Evolutionary conservation across 2,888 invertebrate genomes (phyloP), one percentile per base, ranked within the genome.

Genomic region (Brachylomia viminalis): DNA sequence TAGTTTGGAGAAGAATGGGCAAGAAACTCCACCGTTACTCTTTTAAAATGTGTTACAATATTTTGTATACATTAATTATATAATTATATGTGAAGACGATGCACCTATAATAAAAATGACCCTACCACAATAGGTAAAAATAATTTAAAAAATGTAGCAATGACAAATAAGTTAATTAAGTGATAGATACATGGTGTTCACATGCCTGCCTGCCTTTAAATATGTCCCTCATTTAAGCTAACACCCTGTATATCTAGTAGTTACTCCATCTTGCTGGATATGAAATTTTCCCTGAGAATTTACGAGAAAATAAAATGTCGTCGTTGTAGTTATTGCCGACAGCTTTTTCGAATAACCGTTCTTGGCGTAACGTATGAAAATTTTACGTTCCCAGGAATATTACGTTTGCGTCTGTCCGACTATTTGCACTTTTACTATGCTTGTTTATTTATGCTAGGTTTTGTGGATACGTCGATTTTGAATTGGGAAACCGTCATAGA

Each of bases 211-310:
- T n/a, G 56, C 15, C 27, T 56, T 56, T 56, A 27, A 27, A 15
- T 56, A 56, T 56, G 56, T 27, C 54, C 27, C 13, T 23, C 23
- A 23, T 52, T 52, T 52, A 52, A 8, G 8, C 23, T 13, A n/a
- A 54, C 13, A 54, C 1, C 13, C n/a, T n/a, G n/a, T 54, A 54
- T 54, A 54, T 54, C 11, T 11, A 13, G 11, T 54, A 45, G 17
- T 20, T 52, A 65, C 6, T 65, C 56, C 23, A 49, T 73, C 2
- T 30, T 23, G 33, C 49, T 59, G 20, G 17, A 13, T 45, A n/a
- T 80, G 30, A 30, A 64, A 71, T 80, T 68, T 64, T 64, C 62
- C 1, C 8, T 11, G 49, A 33, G 45, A 54, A 45, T 56, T 30
- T 56, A 20, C 13, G 4, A 47, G n/a, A 27, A 62, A 52, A 72